A percentile compares a stretch with the other conserved stretches of the same genome.
phyloP scores from a whole-genome alignment of 2,797 vertebrate species.

The Pipistrellus pygmaeus region DNA sequence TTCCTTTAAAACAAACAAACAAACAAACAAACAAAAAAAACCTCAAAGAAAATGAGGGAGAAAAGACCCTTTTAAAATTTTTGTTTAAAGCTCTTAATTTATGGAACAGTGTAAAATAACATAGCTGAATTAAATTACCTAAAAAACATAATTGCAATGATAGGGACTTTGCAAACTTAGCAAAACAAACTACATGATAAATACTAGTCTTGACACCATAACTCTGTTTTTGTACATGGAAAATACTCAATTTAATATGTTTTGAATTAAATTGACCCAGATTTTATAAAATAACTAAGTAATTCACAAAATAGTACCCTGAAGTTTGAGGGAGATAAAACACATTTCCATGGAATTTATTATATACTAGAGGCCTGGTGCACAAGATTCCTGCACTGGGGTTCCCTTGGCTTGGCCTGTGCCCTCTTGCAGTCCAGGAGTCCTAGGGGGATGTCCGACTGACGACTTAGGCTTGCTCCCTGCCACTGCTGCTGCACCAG shows the following conservation, averaged over 20 bases:
- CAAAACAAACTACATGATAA: constrained; percentile 54
- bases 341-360: background rate
- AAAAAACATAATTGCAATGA: constrained; percentile 25
- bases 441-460: no score
- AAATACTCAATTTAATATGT: constrained; percentile 49
- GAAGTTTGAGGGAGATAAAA: constrained; percentile 33
- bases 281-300: constrained; percentile 33
- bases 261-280: constrained; percentile 52
- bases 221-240: background rate
- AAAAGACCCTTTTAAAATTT: background rate
- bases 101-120: background rate
- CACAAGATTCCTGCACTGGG: no score
- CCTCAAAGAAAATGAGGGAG: constrained; percentile 15
- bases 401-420: no score
- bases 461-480: no score
- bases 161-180: constrained; percentile 31
- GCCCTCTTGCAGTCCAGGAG: no score
- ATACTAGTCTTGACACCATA: background rate
- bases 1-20: background rate
- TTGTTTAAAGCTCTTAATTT: constrained; percentile 44
- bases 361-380: background rate
- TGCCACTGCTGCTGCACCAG: no score
- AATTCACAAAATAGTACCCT: constrained; percentile 48
- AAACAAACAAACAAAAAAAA: no score
- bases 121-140: constrained; percentile 33